Evolutionary conservation across 2,113 vertebrate species (phyloP).

Genomic region (Megalops atlanticus): DNA sequence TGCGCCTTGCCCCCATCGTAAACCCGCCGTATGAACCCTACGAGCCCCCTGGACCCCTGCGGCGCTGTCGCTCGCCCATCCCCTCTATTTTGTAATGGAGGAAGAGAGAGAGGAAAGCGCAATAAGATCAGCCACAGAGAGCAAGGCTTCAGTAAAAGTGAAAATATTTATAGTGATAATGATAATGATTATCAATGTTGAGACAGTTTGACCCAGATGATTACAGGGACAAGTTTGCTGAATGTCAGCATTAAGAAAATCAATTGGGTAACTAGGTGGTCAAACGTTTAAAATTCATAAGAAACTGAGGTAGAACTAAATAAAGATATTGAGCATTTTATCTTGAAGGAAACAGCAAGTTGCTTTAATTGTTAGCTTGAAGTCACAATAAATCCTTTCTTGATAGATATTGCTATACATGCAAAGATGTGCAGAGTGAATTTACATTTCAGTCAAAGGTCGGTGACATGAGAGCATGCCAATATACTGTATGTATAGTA

Average conservation of each 20-base stretch:
- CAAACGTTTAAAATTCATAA: not conserved
- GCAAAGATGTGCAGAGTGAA: conserved; percentile 7
- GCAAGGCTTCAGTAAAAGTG: not conserved
- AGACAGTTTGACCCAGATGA: not conserved
- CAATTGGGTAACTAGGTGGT: not conserved
- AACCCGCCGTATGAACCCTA: conserved; percentile 74
- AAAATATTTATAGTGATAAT: conserved; percentile 2
- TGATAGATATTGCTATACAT: not conserved
- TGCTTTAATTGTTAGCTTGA: conserved; percentile 4
- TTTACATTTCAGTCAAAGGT: not conserved
- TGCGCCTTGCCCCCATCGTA: conserved; percentile 82
- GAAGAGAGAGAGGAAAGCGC: not conserved
- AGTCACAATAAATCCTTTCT: not conserved
- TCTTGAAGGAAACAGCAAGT: not conserved
- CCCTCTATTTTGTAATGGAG: conserved; percentile 84
- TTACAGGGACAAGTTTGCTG: not conserved
- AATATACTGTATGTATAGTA: too few relatives aligned
- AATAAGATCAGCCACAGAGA: conserved; percentile 1
- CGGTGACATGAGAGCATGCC: not conserved
- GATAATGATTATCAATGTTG: conserved; percentile 13
- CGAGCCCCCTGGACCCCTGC: conserved; percentile 76
- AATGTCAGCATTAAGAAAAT: too few relatives aligned
- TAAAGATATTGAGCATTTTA: not conserved
- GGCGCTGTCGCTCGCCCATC: conserved; percentile 84
- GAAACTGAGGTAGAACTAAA: not conserved